Percentiles rank a stretch among this genome's conserved stretches.
Conservation (phyloP, 2,797 vertebrate species). For the Cossypha polioptera region DNA sequence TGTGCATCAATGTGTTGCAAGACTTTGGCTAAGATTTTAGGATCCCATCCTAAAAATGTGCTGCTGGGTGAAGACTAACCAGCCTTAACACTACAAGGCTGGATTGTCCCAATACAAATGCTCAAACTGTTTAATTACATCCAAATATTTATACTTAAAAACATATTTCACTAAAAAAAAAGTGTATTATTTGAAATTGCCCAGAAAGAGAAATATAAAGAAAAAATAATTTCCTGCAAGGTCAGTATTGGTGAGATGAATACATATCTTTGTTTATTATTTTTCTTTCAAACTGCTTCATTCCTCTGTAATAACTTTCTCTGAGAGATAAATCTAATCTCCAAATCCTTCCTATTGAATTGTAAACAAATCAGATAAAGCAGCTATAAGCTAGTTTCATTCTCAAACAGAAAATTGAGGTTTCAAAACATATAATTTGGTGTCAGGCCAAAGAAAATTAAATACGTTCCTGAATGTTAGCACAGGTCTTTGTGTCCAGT, state of each 20-base stretch:
- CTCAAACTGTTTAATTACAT: not conserved
- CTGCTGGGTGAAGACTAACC: not conserved
- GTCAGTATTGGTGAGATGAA: not conserved
- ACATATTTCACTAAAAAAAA: not conserved
- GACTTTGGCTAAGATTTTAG: not conserved
- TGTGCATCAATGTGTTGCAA: not conserved
- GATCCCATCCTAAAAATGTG: not conserved
- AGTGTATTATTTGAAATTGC: not conserved
- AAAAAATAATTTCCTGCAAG: not conserved
- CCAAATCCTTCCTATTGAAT: conserved; percentile 7
- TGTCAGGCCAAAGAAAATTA: not conserved
- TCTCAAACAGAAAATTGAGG: not conserved
- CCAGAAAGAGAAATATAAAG: conserved; percentile 8
- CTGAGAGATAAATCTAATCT: conserved; percentile 29
- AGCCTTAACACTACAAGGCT: not conserved
- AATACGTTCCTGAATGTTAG: not conserved
- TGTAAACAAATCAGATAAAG: conserved; percentile 38
- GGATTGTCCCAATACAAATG: not conserved
- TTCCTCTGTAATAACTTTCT: conserved; percentile 34
- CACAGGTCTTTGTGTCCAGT: not conserved
- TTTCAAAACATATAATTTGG: not conserved
- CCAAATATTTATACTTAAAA: conserved; percentile 1
- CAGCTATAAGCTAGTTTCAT: not conserved
- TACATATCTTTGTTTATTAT: conserved; percentile 42
- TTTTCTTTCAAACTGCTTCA: conserved; percentile 9